Evolutionary conservation across 1,140 invertebrate species (phyloP), one percentile per base, ranked within the genome.

Genomic region (Daktulosphaira vitifoliae): DNA sequence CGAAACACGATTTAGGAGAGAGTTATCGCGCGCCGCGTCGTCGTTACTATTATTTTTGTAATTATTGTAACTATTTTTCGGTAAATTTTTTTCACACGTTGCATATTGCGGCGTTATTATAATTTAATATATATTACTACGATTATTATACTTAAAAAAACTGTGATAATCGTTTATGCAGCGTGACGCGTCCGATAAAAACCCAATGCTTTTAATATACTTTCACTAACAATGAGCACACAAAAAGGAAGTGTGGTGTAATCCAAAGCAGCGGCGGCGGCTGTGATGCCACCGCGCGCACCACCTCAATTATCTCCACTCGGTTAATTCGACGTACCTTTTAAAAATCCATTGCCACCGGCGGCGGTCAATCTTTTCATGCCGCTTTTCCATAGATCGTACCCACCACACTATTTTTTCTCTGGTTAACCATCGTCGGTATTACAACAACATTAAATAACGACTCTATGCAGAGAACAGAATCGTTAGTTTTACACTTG

Each of bases 191-290:
- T 62, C 56, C 56, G 56, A 62, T 62, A 48, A 48, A 62, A 62
- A 62, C 42, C 26, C 25, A 6, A 62, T n/a, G 56, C 44, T 44
- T 62, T 11, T 44, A 62, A 48, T 29, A 46, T 33, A 29, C 56
- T 62, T 62, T 62, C 56, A 62, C 56, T 48, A 39, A 62, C 42
- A 62, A 62, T 62, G 56, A 62, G 56, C 56, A 62, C 56, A 62
- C 44, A 46, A 62, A 56, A 62, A 62, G 56, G 56, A 62, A 62
- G 25, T 48, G 56, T 62, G 56, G 56, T 62, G 56, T 62, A 62
- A 62, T 62, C 56, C 42, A 62, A 48, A 48, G 56, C 42, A 16
- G 26, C 39, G 39, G 39, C 39, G 22, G 38, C 52, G 52, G 52
- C 1, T 37, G 42, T 39, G n/a, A n/a, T n/a, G n/a, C n/a, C n/a